Evolutionary conservation across 2,888 invertebrate genomes (phyloP).

Genomic region (Nasonia oneida): DNA sequence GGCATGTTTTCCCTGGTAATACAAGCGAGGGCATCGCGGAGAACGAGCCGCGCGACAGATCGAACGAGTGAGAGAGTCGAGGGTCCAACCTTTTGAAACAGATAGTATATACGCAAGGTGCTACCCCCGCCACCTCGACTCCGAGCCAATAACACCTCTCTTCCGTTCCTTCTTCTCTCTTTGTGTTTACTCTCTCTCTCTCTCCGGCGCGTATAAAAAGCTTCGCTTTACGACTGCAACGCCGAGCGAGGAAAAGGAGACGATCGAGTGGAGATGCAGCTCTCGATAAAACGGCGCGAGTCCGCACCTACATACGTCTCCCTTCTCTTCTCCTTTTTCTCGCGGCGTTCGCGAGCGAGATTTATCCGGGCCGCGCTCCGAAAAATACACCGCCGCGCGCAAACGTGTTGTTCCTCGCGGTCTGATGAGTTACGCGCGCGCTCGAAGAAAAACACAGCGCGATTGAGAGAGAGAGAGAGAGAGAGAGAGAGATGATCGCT

Average conservation of each 20-base stretch:
- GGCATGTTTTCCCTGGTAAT: slow-evolving; percentile 36
- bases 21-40: slow-evolving; percentile 6
- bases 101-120: slow-evolving; percentile 54
- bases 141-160: slow-evolving; percentile 59
- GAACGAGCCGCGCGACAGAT: slow-evolving; percentile 8
- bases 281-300: neutral
- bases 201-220: slow-evolving; percentile 45
- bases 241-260: neutral
- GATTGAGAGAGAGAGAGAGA: neutral
- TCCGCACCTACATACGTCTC: neutral
- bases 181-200: neutral
- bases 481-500: no score
- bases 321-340: neutral
- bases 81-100: slow-evolving; percentile 59
- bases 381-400: no score
- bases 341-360: neutral
- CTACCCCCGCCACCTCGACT: slow-evolving; percentile 42
- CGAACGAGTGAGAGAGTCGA: slow-evolving; percentile 15
- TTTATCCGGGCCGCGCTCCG: slow-evolving; percentile 29
- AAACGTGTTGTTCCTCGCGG: no score
- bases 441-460: neutral
- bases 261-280: slow-evolving; percentile 8
- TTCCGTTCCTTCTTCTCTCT: slow-evolving; percentile 15
- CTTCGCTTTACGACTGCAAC: slow-evolving; percentile 48
- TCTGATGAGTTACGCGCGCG: no score